phyloP scores from a whole-genome alignment of 1,140 invertebrate genomes.

The Halictus rubicundus region DNA sequence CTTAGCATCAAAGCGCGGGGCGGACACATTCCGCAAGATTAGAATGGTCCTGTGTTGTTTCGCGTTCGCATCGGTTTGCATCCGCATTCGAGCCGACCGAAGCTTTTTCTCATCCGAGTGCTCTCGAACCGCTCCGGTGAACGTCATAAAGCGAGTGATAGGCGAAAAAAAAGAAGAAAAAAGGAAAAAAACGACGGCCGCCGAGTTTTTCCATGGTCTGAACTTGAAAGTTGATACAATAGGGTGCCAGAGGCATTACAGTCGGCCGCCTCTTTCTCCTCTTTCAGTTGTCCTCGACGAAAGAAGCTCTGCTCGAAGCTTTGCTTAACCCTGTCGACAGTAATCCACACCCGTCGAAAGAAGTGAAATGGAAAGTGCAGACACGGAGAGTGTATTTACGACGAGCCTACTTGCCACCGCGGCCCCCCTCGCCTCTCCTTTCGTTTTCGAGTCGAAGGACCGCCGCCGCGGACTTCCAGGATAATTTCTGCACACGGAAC shows the following conservation, averaged over 20 bases:
- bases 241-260: conserved; percentile 46
- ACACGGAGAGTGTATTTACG: conserved; percentile 34
- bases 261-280: conserved; percentile 13
- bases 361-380: conserved; percentile 59
- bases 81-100: not conserved
- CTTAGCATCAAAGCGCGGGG: too few species aligned
- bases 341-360: conserved; percentile 54
- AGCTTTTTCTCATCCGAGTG: conserved; percentile 1
- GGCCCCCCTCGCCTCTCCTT: not conserved
- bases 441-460: not conserved
- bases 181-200: conserved; percentile 13
- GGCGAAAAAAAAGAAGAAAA: conserved; percentile 2
- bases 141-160: conserved; percentile 5
- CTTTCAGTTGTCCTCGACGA: conserved; percentile 16
- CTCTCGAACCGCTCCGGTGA: not conserved
- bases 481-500: not conserved
- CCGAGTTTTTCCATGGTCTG: conserved; percentile 40
- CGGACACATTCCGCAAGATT: too few species aligned
- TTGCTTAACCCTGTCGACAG: conserved; percentile 51
- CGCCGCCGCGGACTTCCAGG: not conserved
- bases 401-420: conserved; percentile 41
- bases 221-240: conserved; percentile 61
- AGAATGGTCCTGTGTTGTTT: not conserved
- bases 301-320: conserved; percentile 42
- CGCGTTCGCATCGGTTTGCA: not conserved